phyloP scores from a whole-genome alignment of 1,140 invertebrate genomes.

The Coboldia fuscipes region DNA sequence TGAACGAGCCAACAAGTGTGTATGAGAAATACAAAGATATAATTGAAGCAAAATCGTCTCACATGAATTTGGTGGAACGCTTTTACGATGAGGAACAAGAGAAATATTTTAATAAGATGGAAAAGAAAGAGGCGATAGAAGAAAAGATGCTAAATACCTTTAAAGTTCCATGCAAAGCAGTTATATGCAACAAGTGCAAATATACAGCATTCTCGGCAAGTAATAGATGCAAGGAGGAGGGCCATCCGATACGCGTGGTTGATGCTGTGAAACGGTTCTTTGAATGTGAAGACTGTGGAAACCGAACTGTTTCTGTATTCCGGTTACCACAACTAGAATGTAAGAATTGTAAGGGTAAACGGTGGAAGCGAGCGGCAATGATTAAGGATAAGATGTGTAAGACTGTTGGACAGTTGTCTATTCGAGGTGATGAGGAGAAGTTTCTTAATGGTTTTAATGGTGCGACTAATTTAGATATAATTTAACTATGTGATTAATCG shows the following conservation, averaged over 20 bases:
- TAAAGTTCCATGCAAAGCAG: conserved; percentile 68
- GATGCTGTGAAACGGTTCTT: conserved; percentile 77
- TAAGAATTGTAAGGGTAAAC: conserved; percentile 46
- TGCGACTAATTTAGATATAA: too few species aligned
- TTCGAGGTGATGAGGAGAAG: conserved; percentile 49
- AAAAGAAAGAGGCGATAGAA: conserved; percentile 78
- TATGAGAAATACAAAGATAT: conserved; percentile 55
- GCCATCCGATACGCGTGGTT: conserved; percentile 53
- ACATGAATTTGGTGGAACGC: conserved; percentile 49
- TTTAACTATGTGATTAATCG: too few species aligned
- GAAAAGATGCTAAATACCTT: conserved; percentile 76
- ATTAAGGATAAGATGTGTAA: conserved; percentile 40
- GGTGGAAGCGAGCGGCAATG: conserved; percentile 62
- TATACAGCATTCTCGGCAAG: conserved; percentile 70
- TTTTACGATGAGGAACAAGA: conserved; percentile 54
- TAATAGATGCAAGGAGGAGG: conserved; percentile 61
- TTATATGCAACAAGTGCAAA: conserved; percentile 69
- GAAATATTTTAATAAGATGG: conserved; percentile 71
- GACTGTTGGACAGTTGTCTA: conserved; percentile 30
- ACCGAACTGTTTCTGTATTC: conserved; percentile 55
- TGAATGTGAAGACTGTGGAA: conserved; percentile 67
- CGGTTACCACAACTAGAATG: conserved; percentile 56
- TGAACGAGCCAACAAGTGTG: conserved; percentile 23
- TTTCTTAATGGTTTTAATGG: too few species aligned
- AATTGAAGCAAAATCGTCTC: conserved; percentile 53